These are phyloP conservation scores for Lycophotia porphyrea DNA, from an alignment of 2,888 invertebrate species.

Conservation along the genomic window DNA sequence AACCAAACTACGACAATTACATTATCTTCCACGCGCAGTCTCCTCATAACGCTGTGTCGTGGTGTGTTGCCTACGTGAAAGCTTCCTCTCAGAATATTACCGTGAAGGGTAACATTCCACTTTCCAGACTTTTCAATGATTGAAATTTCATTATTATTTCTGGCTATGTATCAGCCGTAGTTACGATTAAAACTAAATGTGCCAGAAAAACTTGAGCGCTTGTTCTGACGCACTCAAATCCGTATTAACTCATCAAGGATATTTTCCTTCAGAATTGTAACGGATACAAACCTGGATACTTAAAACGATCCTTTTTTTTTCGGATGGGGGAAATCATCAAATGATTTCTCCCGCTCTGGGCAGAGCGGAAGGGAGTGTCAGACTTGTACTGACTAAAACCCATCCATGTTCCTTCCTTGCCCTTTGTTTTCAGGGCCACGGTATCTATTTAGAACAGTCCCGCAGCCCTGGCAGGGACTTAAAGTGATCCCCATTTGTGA, in stretches of 20 bases:
- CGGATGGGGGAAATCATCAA: no score
- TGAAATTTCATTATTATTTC: not conserved
- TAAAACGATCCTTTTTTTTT: no score
- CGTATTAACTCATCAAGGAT: not conserved
- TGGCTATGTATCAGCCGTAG: not conserved
- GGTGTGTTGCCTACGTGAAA: slow-evolving; percentile 13
- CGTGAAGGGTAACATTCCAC: slow-evolving; percentile 1
- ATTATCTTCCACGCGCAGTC: slow-evolving; percentile 23
- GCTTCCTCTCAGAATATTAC: slow-evolving; percentile 20
- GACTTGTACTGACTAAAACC: no score
- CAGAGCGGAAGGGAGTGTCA: no score
- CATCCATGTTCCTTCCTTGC: no score
- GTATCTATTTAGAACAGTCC: no score
- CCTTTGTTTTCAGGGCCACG: no score
- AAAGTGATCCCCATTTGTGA: not conserved
- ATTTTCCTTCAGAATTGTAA: not conserved
- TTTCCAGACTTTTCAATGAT: slow-evolving; percentile 22
- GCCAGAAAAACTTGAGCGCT: not conserved
- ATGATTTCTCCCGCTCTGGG: no score
- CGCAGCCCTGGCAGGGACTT: no score
- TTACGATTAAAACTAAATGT: not conserved
- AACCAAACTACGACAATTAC: slow-evolving; percentile 17
- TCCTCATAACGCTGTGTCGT: slow-evolving; percentile 4
- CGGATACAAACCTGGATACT: no score
- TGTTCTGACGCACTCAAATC: not conserved